Evolutionary conservation across 2,888 invertebrate genomes (phyloP), one percentile per base, ranked within the genome.

Genomic region (Sturmia bella): DNA sequence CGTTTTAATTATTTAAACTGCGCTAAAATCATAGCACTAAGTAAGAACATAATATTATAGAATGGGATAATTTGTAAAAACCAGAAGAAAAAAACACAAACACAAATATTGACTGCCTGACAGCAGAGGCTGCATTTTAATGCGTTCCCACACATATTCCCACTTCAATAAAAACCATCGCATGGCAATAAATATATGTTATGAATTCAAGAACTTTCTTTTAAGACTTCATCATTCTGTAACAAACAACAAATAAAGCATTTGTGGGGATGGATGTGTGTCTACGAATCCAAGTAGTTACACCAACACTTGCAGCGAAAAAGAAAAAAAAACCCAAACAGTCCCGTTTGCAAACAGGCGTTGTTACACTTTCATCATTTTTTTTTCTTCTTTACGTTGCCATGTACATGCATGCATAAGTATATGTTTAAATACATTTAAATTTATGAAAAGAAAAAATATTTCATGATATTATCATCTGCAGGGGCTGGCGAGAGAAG

Each of bases 101-200:
- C n/a, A n/a, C n/a, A n/a, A n/a, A n/a, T n/a, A n/a, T n/a, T n/a
- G n/a, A 57, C 17, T 81, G 73, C 73, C 56, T 81, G 61, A 73
- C 76, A 77, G 63, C 81, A 73, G 68, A 12, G 81, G 77, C 64
- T 81, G 73, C 73, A 77, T 81, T 77, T 81, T 77, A 81, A 81
- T 74, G 63, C 57, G 68, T 21, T 11, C 27, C 5, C n/a, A 0
- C n/a, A 24, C 17, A 41, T 5, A 39, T 9, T 52, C 50, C 27
- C 1, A n/a, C 0, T 13, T n/a, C 0, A n/a, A 37, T 43, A 45
- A 7, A 21, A 2, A 2, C 32, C 13, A 9, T 41, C 2, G 6
- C 5, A 52, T 4, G n/a, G n/a, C 19, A 2, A 32, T 4, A 24
- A 13, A 15, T 50, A 27, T 59, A 15, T 41, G 27, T 32, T 19